Base-by-base conservation (phyloP, 2,113 vertebrate species). In the Hippotragus niger region DNA sequence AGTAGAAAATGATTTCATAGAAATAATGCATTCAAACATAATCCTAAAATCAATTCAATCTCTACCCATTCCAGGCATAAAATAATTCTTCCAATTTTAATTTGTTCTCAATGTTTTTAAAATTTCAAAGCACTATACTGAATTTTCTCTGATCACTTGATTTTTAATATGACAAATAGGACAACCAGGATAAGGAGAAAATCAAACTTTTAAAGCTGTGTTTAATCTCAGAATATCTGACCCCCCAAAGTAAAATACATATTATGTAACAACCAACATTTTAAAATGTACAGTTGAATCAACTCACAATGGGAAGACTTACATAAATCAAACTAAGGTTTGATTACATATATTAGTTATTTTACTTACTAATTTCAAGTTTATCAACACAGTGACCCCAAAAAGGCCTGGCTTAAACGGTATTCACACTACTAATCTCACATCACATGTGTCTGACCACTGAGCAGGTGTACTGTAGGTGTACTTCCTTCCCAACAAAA, bases 51-150 rank as follows among this genome's bases (percentile, higher is more conserved):
- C 80, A 89, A 43, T 81, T 83, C 45, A 76, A 27, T 21, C 53
- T 58, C 74, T 82, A 52, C 33, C 23, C 40, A 58, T 78, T 78
- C 71, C 29, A 84, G 7, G 31, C 31, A 76, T 85, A 29, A 88
- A 94, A 82, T 84, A 88, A 85, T 92, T 92, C 47, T 84, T 90
- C 58, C 29, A 82, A 50, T 52, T 96, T 96, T 60, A 88, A 81
- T 60, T 15, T 45, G 7, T 88, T 74, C 47, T 84, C 36, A 55
- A 4, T 74, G 85, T 90, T 90, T 97, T 53, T n/a, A 50, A 95
- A 91, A 80, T 52, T 55, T 33, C 93, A 3, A 94, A 93, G 45
- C 52, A 83, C 40, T 60, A 33, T 3, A 82, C 2, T 80, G 27
- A 74, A 80, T 87, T 90, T 84, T 93, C 82, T 57, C 53, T 40